Evolutionary conservation across 2,888 invertebrate genomes (phyloP).

Genomic region (Drosophila limbata): DNA sequence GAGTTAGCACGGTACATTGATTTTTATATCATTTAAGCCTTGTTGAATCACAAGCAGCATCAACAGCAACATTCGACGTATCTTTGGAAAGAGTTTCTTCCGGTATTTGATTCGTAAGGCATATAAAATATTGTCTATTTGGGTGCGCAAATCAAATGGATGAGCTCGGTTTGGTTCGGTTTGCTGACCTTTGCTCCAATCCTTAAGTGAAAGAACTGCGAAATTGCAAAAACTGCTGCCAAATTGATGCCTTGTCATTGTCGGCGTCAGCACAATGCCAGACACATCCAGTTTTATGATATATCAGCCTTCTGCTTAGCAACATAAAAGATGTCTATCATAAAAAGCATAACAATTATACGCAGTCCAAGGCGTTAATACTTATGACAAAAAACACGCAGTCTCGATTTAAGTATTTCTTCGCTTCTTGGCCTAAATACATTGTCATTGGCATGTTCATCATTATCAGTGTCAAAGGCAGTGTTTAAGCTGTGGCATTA

Average conservation of each 20-base stretch:
- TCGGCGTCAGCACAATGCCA: slow-evolving; percentile 44
- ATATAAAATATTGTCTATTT: slow-evolving; percentile 25
- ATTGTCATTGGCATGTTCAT: slow-evolving; percentile 17
- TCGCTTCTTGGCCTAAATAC: slow-evolving; percentile 14
- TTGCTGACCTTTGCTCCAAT: slow-evolving; percentile 31
- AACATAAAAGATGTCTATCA: slow-evolving; percentile 8
- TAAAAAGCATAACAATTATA: slow-evolving; percentile 45
- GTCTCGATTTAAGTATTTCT: slow-evolving; percentile 22
- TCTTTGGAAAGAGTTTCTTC: slow-evolving; percentile 33
- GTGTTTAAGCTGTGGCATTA: slow-evolving; percentile 22
- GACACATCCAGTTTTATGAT: slow-evolving; percentile 20
- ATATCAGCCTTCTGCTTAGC: slow-evolving; percentile 4
- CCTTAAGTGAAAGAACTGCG: slow-evolving; percentile 7
- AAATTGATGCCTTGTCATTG: slow-evolving; percentile 11
- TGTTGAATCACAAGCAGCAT: slow-evolving; percentile 14
- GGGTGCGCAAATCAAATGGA: slow-evolving; percentile 44
- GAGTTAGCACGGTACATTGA: slow-evolving; percentile 49
- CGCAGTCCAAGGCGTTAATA: slow-evolving; percentile 25
- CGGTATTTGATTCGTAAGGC: slow-evolving; percentile 48
- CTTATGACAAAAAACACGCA: background rate
- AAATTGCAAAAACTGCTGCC: slow-evolving; percentile 11
- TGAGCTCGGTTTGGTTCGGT: slow-evolving; percentile 22
- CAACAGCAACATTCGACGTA: slow-evolving; percentile 31
- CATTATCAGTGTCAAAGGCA: slow-evolving; percentile 21
- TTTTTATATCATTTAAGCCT: slow-evolving; percentile 48